phyloP scores from a whole-genome alignment of 2,797 vertebrate genomes.

The Oreonectes daqikongensis region DNA sequence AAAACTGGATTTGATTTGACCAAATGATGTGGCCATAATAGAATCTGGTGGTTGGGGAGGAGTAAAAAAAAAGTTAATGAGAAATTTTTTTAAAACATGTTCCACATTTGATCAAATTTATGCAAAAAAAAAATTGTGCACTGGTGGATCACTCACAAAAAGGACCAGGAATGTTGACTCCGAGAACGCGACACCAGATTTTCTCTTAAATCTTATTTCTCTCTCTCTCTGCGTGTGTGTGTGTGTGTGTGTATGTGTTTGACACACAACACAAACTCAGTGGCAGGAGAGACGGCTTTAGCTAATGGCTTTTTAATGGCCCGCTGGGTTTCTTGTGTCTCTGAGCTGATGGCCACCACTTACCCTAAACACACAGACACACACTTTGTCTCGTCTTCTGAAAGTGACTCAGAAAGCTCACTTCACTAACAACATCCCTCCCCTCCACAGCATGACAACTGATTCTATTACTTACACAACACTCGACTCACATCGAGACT shows the following conservation, averaged over 20 bases:
- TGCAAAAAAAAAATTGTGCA: too few relatives aligned
- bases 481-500: conserved; percentile 9
- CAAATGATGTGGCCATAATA: too few relatives aligned
- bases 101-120: too few relatives aligned
- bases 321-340: conserved; percentile 45
- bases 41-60: too few relatives aligned
- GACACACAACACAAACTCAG: conserved; percentile 35
- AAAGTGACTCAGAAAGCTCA: conserved; percentile 40
- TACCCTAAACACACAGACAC: conserved; percentile 37
- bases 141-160: too few relatives aligned
- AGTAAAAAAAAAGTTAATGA: too few relatives aligned
- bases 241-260: conserved; percentile 17
- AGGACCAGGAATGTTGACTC: too few relatives aligned
- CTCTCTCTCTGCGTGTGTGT: background rate
- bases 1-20: too few relatives aligned
- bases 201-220: background rate
- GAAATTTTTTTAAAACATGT: too few relatives aligned
- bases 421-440: conserved; percentile 20
- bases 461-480: conserved; percentile 39
- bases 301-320: conserved; percentile 52
- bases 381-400: conserved; percentile 33
- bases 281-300: conserved; percentile 34
- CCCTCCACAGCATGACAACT: conserved; percentile 22
- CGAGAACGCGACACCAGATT: background rate
- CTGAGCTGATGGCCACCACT: conserved; percentile 48